Evolutionary conservation across 92 coral and sea anemone species (phyloP), one percentile per base, ranked within the genome.

Genomic region (Bergia sp.): DNA sequence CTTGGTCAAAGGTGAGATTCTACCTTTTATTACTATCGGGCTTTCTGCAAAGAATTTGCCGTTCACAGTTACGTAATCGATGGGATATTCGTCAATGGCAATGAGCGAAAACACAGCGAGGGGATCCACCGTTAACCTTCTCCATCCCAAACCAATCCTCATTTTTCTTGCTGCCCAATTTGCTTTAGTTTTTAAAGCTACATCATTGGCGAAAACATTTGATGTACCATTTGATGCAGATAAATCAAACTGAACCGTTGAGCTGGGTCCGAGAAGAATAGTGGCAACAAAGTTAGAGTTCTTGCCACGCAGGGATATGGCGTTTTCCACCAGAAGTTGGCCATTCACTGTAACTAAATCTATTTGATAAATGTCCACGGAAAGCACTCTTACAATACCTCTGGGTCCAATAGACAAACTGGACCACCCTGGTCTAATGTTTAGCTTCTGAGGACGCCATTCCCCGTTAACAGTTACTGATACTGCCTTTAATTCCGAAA

Each of bases 111-210:
- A 92, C 43, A 23, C 77, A 21, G 98, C 99, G 2, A 86, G 81
- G 16, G 83, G 65, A 67, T 95, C 92, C 42, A 95, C 94, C 1
- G 93, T 86, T 47, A 95, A 90, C 13, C 85, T 82, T 73, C 80
- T 83, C 96, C 98, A 95, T 16, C 98, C 98, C 40, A 93, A 93
- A 29, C 91, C 92, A 57, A 95, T 95, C 67, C 82, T 89, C 10
- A 95, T 91, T 73, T 86, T 95, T 36, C 86, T 89, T 13, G 94
- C 89, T 21, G 88, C 58, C 91, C 95, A 87, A 29, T 82, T 83
- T 29, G 96, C 96, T 64, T 86, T 91, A 37, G 86, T 58, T 39
- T 72, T 72, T 38, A 85, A 45, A 21, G 88, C 29, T 38, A 85
- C 80, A 0, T 18, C 8, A 37, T 72, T 53, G 23, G 88, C n/a